Base-by-base conservation (phyloP, 2,797 vertebrate species). In the Pachyuromys duprasi region DNA sequence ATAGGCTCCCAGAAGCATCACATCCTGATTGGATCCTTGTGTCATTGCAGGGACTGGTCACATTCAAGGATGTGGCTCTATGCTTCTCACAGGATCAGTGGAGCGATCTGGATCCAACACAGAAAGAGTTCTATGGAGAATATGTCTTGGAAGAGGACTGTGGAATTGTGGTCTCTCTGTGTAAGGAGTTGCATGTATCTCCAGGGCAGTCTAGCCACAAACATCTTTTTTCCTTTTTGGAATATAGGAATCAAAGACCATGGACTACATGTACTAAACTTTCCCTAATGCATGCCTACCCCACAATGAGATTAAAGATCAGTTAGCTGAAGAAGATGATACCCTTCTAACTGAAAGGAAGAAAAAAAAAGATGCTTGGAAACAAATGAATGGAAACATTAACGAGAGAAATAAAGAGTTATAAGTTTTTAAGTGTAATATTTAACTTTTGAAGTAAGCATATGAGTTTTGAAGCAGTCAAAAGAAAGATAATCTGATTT, bases 131-230 rank as follows among this genome's bases (percentile, higher is more conserved):
- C 80, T 96, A 96, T 81, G 95, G 97, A 95, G 97, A 98, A 93
- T 98, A 97, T 36, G 96, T 97, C 86, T 94, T 98, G 78, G 97
- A 97, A 94, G 97, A 98, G 93, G 97, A 98, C 45, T 98, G 97
- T 83, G 97, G 97, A 74, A 97, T 97, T 87, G 93, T 98, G 45
- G 97, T 98, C 33, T 98, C 97, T 87, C 60, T 98, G 89, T 97
- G 97, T 98, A 97, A 98, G 97, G 72, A 96, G 94, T 82, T 96
- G 88, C 88, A 86, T 80, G 81, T 91, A 57, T 96, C 94, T 95
- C 55, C 93, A 70, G 49, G 78, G 24, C 60, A 24, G 95, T 92
- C 31, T 94, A 81, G 95, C 49, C 75, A 60, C 42, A 94, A 60
- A 87, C 36, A 36, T 92, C 39, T 87, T 95, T 94, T 75, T 78